phyloP scores from a whole-genome alignment of 2,113 vertebrate genomes.

The Elaphurus davidianus region DNA sequence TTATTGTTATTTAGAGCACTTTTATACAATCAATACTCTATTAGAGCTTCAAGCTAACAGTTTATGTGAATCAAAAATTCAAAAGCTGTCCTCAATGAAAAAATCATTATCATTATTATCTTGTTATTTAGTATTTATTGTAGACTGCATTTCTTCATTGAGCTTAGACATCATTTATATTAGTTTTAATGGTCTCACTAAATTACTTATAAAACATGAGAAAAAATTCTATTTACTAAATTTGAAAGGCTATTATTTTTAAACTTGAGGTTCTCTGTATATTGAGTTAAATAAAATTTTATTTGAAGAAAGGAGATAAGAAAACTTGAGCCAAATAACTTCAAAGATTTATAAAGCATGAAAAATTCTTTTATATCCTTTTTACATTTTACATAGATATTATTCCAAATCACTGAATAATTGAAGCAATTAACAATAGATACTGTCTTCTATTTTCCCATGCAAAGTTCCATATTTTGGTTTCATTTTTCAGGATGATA shows the following conservation, averaged over 20 bases:
- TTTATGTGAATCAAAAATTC: constrained; percentile 61
- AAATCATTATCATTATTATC: constrained; percentile 44
- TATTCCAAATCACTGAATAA: not conserved
- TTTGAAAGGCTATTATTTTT: not conserved
- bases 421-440: not conserved
- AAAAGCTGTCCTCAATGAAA: constrained; percentile 47
- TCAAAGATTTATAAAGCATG: not conserved
- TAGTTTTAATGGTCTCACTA: not conserved
- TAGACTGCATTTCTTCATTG: not conserved
- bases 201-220: constrained; percentile 30
- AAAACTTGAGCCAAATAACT: not conserved
- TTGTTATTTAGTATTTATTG: constrained; percentile 60
- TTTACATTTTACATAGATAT: not conserved
- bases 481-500: not conserved
- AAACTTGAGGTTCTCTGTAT: not conserved
- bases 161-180: constrained; percentile 19
- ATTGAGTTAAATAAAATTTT: not conserved
- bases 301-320: not conserved
- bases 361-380: not conserved
- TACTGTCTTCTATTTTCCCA: not conserved
- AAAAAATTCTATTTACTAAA: not conserved
- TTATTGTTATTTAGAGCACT: constrained; percentile 59
- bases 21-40: constrained; percentile 60
- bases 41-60: constrained; percentile 43
- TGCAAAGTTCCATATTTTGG: not conserved